Evolutionary conservation across 2,113 vertebrate genomes (phyloP).

Genomic region (Bolborhynchus lineola): DNA sequence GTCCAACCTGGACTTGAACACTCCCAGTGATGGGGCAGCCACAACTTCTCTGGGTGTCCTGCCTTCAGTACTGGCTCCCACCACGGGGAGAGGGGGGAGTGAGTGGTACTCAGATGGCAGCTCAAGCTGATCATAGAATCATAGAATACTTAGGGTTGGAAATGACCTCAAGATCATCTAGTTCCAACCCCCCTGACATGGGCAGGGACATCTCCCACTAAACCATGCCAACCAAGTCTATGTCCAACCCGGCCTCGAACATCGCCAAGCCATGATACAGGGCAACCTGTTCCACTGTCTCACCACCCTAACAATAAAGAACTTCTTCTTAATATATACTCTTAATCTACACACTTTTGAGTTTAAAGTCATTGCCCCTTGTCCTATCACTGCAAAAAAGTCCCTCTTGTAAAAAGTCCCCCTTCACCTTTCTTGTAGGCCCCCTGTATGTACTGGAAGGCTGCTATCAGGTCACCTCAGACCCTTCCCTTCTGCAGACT

Average conservation of each 20-base stretch:
- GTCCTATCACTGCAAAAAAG: not conserved
- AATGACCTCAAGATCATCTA: no score
- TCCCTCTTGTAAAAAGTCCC: not conserved
- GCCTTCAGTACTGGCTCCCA: no score
- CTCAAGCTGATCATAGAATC: no score
- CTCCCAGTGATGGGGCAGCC: not conserved
- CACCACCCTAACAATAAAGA: not conserved
- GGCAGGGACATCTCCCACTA: no score
- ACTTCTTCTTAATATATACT: not conserved
- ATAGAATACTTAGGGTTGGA: no score
- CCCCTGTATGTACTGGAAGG: not conserved
- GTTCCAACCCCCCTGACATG: no score
- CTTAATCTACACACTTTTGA: not conserved
- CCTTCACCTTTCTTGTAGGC: not conserved
- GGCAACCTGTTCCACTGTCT: not conserved
- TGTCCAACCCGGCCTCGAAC: no score
- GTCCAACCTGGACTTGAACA: not conserved
- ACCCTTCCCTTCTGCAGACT: not conserved
- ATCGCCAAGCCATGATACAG: not conserved
- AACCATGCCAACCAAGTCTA: no score
- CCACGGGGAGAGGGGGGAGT: not conserved
- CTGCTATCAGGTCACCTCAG: not conserved
- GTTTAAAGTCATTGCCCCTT: not conserved
- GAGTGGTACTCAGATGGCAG: not conserved
- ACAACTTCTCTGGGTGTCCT: not conserved